These are phyloP conservation scores for Vulpes ferrilata DNA, from an alignment of 2,113 vertebrate genomes.

Conservation along the genomic window DNA sequence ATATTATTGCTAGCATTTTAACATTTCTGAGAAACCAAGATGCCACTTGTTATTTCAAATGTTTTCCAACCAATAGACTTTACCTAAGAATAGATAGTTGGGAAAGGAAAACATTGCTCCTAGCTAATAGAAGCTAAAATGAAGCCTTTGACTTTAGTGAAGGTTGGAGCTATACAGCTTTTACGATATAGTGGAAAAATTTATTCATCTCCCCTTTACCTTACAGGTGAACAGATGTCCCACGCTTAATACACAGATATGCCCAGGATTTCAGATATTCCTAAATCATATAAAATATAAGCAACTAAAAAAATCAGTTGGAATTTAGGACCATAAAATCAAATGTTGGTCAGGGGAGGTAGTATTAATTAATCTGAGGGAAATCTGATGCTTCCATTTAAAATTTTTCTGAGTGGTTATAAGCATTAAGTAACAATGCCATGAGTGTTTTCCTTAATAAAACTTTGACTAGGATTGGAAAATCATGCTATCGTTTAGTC, in stretches of 20 bases:
- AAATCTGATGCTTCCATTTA: background rate
- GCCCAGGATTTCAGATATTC: background rate
- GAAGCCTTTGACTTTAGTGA: background rate
- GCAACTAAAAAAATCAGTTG: background rate
- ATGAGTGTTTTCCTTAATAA: slow-evolving; percentile 40
- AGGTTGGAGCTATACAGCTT: background rate
- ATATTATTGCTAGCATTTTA: slow-evolving; percentile 68
- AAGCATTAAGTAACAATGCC: background rate
- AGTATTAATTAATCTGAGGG: background rate
- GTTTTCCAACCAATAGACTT: slow-evolving; percentile 41
- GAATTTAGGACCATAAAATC: slow-evolving; percentile 27
- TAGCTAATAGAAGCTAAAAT: slow-evolving; percentile 32
- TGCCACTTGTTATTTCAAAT: slow-evolving; percentile 53
- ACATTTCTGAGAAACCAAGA: slow-evolving; percentile 74
- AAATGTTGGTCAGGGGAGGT: background rate
- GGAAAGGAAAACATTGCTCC: slow-evolving; percentile 54
- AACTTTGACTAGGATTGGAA: slow-evolving; percentile 28
- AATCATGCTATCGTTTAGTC: background rate
- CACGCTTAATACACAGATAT: background rate
- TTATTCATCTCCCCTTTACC: slow-evolving; percentile 29
- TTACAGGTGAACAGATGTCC: background rate
- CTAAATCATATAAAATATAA: slow-evolving; percentile 36
- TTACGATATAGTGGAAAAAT: background rate
- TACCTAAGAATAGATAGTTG: slow-evolving; percentile 48
- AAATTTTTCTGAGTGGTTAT: slow-evolving; percentile 30